Evolutionary conservation across 2,113 vertebrate species (phyloP).

Genomic region (Aspidoscelis tigris): DNA sequence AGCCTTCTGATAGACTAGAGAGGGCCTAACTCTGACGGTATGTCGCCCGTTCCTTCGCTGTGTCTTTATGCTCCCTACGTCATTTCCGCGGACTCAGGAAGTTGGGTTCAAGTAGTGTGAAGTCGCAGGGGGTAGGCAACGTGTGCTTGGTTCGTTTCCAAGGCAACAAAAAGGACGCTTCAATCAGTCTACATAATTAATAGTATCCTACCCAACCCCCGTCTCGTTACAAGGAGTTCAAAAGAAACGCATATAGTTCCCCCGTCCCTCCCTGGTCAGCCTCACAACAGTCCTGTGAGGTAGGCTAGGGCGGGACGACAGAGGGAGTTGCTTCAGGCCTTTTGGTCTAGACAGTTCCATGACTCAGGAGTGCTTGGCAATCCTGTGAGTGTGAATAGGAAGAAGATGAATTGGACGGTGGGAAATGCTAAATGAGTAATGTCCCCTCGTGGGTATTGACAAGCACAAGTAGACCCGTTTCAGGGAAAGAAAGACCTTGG

Average conservation of each 20-base stretch:
- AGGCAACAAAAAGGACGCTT: background rate
- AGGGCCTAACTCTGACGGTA: background rate
- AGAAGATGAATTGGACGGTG: too few relatives aligned
- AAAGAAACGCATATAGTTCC: background rate
- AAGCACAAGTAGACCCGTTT: too few relatives aligned
- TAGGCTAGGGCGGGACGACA: too few relatives aligned
- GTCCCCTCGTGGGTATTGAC: too few relatives aligned
- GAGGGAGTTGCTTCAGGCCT: too few relatives aligned
- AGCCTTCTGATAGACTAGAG: too few relatives aligned
- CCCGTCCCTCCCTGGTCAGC: background rate
- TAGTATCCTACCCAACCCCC: background rate
- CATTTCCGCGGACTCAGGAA: background rate
- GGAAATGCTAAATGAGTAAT: too few relatives aligned
- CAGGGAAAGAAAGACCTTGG: too few relatives aligned
- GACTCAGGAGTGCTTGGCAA: too few relatives aligned
- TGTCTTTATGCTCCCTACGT: fast-evolving
- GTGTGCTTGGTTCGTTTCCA: background rate
- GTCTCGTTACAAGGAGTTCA: too few relatives aligned
- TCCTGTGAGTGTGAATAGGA: too few relatives aligned
- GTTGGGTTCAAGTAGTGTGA: background rate
- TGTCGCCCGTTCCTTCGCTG: background rate
- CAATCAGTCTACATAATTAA: background rate
- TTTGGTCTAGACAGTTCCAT: too few relatives aligned
- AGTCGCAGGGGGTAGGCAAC: background rate
- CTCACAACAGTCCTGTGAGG: background rate